Evolutionary conservation across 2,888 invertebrate species (phyloP), one percentile per base, ranked within the genome.

Genomic region (Brachynemurus nebulosus): DNA sequence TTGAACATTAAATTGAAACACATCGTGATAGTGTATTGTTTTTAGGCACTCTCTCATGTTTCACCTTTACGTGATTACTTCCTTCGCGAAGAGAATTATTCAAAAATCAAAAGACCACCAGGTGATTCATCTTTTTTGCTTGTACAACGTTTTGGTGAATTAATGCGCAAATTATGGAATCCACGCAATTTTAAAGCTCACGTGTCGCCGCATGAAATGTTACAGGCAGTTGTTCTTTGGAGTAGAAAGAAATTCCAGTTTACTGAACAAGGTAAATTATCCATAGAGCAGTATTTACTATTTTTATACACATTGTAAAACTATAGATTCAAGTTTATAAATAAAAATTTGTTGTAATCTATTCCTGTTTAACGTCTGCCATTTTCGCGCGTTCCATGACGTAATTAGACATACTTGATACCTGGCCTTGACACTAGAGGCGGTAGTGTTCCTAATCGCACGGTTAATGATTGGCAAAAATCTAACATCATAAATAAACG

Each of bases 151-250:
- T 97, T 95, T 63, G 97, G 97, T 0, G 97, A 98, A 61, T 69
- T 98, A 20, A 78, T 97, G 67, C 72, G 98, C 14, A 99, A 99
- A 62, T 70, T 99, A 55, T 99, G 98, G 98, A 98, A 99, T 65
- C 96, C 97, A 0, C 72, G 93, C 33, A 97, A 97, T 58, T 99
- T 99, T 62, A 98, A 99, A 66, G 89, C 97, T 1, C 99, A 99
- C 59, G 99, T 99, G 0, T 96, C 95, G 16, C 99, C 99, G 0
- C 99, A 99, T 61, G 98, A 99, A 72, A 99, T 99, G 97, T 69
- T 99, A 18, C 99, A 99, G 60, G 92, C 98, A 38, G 91, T 96
- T 18, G 92, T 98, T 3, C 68, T 97, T 49, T 92, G 93, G 88
- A 91, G 96, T 58, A 86, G 88, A 64, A 95, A 97, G 62, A 78